Evolutionary conservation across 2,888 invertebrate species (phyloP), one percentile per base, ranked within the genome.

Genomic region (Ectemnius cavifrons): DNA sequence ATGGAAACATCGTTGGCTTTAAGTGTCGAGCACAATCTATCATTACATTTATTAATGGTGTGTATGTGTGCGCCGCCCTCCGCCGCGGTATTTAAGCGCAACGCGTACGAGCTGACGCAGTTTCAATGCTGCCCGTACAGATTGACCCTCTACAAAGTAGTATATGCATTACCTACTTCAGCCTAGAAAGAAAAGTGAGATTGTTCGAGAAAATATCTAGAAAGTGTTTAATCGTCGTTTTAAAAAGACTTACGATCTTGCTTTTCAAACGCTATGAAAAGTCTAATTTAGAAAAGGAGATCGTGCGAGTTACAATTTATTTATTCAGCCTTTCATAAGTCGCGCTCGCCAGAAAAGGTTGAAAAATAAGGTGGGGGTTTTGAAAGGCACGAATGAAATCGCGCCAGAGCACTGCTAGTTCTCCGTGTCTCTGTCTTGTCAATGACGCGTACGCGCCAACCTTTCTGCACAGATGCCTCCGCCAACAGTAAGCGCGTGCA

Each of bases 351-450:
- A 14, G 2, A 45, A 16, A 64, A 67, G 57, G 70, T 58, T 67
- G 67, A 63, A 80, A 71, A 71, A 61, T n/a, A 66, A 47, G 1
- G 37, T 6, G 8, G 49, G 5, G 37, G 5, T 68, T 72, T 82
- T 63, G 67, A 76, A 76, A 70, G 52, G 49, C n/a, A 20, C 16
- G 67, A 75, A 63, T 64, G 65, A 59, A 59, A 71, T 69, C 71
- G 65, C 63, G 71, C 67, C 62, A 45, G 46, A 47, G n/a, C 62
- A 45, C 23, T 45, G n/a, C 66, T 18, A 11, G 57, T 56, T 63
- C 71, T 11, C 56, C 18, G 57, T 69, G n/a, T 64, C 56, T 61
- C 46, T 64, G 62, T 59, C 52, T 45, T 69, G 67, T 68, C 66
- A 73, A 74, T 60, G 71, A 71, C 70, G 69, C 63, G n/a, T 45